Base-by-base conservation (phyloP, 2,113 vertebrate species). In the Syrmaticus mikado region DNA sequence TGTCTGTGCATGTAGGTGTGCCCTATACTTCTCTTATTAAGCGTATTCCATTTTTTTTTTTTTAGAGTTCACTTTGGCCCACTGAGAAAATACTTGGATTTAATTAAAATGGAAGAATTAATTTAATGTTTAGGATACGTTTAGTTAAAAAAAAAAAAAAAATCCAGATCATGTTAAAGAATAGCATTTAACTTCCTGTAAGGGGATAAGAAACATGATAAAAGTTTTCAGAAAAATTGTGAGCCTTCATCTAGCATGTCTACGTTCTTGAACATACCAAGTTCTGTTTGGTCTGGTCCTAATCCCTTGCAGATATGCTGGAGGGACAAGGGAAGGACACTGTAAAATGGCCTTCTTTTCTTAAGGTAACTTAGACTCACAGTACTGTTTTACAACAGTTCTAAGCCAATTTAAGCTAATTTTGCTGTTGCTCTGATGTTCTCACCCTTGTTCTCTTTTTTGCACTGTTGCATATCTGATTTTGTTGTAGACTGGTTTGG, bases 201-300 rank as follows among this genome's bases (percentile, higher is more conserved):
- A 11, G 18, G 21, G 32, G 27, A 43, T 30, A 46, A 68, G 57
- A 72, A 92, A 75, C 6, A 8, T 2, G 3, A 53, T 72, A 52
- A 38, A 62, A 40, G 24, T 76, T 89, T 62, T 43, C 36, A 46
- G 48, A 7, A 60, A 34, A 73, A 81, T 43, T 70, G 12, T 53
- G 46, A 71, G 3, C 6, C 9, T 72, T 36, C 0, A 1, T 72
- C 8, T 86, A 34, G 46, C 67, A 64, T 16, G 9, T 45, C 8
- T 28, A 14, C 0, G 0, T 75, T 66, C 13, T 79, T 41, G 40
- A 85, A 68, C 0, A 0, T 46, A 6, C 13, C 4, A 65, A 21
- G 11, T 10, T 8, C 8, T 53, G 60, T 41, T 62, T 52, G 11
- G 10, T 32, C 70, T 65, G 6, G 8, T 92, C 8, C 41, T 8